A percentile compares a stretch with the other conserved stretches of the same genome.
phyloP scores from a whole-genome alignment of 2,113 vertebrate genomes.

The Parotia lawesii region DNA sequence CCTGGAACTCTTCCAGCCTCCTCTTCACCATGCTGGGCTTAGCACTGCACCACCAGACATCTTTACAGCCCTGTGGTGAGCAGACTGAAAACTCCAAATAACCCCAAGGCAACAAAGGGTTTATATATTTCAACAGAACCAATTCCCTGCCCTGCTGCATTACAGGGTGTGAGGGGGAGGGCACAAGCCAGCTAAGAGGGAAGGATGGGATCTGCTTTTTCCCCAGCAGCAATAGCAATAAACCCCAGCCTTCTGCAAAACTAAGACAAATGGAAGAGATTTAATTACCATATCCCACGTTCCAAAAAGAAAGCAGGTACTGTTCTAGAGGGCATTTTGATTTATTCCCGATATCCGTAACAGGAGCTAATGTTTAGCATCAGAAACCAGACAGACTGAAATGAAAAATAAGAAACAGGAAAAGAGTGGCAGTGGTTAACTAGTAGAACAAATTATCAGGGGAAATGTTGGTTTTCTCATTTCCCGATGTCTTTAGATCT shows the following conservation, averaged over 20 bases:
- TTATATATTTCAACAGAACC: not conserved
- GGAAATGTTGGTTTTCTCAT: slow-evolving; percentile 17
- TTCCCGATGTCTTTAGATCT: slow-evolving; percentile 1
- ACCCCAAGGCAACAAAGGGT: not conserved
- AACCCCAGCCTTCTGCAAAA: not conserved
- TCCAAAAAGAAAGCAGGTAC: not conserved
- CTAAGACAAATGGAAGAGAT: not conserved
- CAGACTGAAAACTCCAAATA: not conserved
- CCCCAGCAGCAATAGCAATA: not conserved
- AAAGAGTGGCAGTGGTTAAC: not conserved
- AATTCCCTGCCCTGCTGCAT: not conserved
- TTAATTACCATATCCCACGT: not conserved
- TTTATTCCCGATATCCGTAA: not conserved
- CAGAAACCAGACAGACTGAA: not conserved
- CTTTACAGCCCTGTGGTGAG: not conserved
- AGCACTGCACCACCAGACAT: not conserved
- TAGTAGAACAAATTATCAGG: not conserved
- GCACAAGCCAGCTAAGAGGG: not conserved
- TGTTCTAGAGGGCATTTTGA: not conserved
- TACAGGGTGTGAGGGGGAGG: not conserved
- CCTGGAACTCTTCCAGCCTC: not conserved
- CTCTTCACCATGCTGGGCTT: not conserved
- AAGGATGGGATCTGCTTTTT: not conserved
- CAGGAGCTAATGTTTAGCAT: not conserved
- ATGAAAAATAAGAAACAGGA: not conserved